These are phyloP conservation scores for Apeltes quadracus DNA, from an alignment of 2,113 vertebrate species.

Conservation along the genomic window DNA sequence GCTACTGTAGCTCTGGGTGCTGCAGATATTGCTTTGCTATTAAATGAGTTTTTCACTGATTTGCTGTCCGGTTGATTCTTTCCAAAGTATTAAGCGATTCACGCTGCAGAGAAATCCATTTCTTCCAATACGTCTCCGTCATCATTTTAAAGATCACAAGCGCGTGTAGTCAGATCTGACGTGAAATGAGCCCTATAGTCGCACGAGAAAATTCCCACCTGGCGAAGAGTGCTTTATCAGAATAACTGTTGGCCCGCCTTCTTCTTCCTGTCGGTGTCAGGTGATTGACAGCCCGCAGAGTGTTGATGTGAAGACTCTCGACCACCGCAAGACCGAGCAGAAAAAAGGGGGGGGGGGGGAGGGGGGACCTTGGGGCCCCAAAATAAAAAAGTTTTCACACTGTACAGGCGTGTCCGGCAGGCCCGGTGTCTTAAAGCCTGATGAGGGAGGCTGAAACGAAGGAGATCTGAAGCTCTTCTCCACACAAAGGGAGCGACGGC, in stretches of 20 bases:
- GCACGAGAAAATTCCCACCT: background rate
- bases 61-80: slow-evolving; percentile 44
- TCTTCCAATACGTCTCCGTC: slow-evolving; percentile 10
- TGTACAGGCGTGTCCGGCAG: background rate
- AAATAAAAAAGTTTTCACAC: background rate
- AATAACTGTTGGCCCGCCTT: background rate
- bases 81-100: slow-evolving; percentile 28
- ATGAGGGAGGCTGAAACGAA: slow-evolving; percentile 3
- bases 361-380: background rate
- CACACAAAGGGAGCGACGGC: slow-evolving; percentile 20
- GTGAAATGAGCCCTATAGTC: slow-evolving; percentile 20
- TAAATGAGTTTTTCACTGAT: slow-evolving; percentile 54
- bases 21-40: slow-evolving; percentile 48
- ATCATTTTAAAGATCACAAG: slow-evolving; percentile 41
- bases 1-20: slow-evolving; percentile 25
- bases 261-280: slow-evolving; percentile 23
- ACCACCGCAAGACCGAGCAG: too few species aligned
- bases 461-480: background rate
- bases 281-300: slow-evolving; percentile 38
- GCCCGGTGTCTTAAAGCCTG: background rate
- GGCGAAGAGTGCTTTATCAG: slow-evolving; percentile 12
- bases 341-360: too few species aligned
- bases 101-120: slow-evolving; percentile 24
- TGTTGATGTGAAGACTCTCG: slow-evolving; percentile 6
- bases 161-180: slow-evolving; percentile 4